phyloP scores from a whole-genome alignment of 92 coral and sea anemone genomes.

The Palythoa grandiflora region DNA sequence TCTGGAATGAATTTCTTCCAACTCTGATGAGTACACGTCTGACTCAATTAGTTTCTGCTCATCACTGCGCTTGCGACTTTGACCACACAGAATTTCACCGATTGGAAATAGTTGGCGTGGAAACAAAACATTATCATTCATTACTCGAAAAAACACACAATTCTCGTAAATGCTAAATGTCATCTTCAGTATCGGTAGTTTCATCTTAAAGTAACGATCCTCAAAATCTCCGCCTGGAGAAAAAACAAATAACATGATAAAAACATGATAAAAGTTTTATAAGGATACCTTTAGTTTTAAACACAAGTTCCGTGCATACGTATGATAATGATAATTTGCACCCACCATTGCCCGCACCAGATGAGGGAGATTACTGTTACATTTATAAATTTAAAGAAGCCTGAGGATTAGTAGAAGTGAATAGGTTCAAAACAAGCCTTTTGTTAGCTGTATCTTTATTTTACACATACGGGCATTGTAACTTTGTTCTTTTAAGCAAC shows the following conservation, averaged over 20 bases:
- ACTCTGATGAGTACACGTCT: slow-evolving; percentile 87
- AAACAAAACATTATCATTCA: slow-evolving; percentile 68
- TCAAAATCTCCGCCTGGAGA: slow-evolving; percentile 92
- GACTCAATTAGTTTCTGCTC: slow-evolving; percentile 77
- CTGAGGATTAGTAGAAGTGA: background rate
- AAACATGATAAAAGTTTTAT: background rate
- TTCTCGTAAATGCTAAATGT: slow-evolving; percentile 84
- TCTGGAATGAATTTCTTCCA: slow-evolving; percentile 77
- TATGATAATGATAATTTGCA: background rate
- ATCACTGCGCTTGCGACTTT: slow-evolving; percentile 76
- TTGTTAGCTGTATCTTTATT: no score
- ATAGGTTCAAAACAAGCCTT: no score
- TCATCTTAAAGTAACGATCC: slow-evolving; percentile 88
- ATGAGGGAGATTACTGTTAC: no score
- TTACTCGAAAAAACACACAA: slow-evolving; percentile 78
- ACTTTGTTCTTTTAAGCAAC: no score
- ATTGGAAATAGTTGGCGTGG: slow-evolving; percentile 86
- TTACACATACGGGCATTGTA: no score
- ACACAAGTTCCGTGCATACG: background rate
- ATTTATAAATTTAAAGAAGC: background rate
- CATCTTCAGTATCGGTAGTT: slow-evolving; percentile 84
- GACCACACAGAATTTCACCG: slow-evolving; percentile 82
- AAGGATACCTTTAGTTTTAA: background rate
- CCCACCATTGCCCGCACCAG: no score
- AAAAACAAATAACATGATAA: background rate